phyloP scores from a whole-genome alignment of 1,140 invertebrate species.

The Heliconius congener region DNA sequence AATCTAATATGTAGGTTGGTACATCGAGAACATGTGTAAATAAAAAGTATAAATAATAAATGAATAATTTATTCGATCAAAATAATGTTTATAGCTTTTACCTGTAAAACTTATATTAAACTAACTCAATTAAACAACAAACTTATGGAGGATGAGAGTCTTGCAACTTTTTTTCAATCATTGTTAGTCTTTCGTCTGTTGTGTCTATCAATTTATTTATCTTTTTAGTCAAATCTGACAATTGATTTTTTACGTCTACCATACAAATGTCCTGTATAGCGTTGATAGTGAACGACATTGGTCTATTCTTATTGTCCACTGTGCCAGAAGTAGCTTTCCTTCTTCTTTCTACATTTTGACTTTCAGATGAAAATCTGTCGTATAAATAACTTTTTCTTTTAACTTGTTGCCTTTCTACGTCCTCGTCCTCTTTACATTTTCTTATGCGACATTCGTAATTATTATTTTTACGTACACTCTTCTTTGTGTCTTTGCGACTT shows the following conservation, averaged over 20 bases:
- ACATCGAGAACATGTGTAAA: background rate
- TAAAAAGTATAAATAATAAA: background rate
- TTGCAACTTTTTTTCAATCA: conserved; percentile 64
- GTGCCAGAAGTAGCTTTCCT: conserved; percentile 64
- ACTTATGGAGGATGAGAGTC: conserved; percentile 47
- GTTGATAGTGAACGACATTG: conserved; percentile 64
- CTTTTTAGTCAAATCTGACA: conserved; percentile 67
- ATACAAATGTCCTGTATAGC: conserved; percentile 76
- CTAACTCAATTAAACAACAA: background rate
- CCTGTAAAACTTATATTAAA: too few relatives aligned
- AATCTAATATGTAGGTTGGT: background rate
- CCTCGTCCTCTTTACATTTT: conserved; percentile 59
- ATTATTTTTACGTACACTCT: conserved; percentile 76
- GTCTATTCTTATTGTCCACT: conserved; percentile 58
- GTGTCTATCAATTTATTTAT: conserved; percentile 68
- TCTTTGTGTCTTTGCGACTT: conserved; percentile 83
- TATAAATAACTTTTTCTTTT: conserved; percentile 75
- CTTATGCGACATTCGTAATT: conserved; percentile 73
- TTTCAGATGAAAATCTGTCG: conserved; percentile 66
- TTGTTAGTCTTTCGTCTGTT: conserved; percentile 61
- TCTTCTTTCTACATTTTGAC: conserved; percentile 66
- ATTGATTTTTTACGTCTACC: conserved; percentile 71
- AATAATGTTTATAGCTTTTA: background rate
- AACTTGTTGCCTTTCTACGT: conserved; percentile 47
- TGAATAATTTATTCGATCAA: background rate